Percentiles rank a stretch among this genome's conserved stretches.
Conservation (phyloP, 2,888 invertebrate species). For the Priocnemis perturbator region DNA sequence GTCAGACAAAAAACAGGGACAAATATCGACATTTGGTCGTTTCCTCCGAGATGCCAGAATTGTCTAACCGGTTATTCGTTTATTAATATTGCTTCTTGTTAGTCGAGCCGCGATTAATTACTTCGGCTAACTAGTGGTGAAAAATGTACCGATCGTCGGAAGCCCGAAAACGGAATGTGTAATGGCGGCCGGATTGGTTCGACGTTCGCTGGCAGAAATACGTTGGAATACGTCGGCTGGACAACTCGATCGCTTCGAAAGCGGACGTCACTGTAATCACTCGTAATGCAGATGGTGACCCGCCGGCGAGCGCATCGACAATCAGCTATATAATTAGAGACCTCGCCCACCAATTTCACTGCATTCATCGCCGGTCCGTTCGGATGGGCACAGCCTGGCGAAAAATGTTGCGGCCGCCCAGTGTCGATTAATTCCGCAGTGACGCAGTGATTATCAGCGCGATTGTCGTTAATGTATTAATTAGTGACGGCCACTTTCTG, state of each 20-base stretch:
- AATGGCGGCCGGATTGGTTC: slow-evolving; percentile 55
- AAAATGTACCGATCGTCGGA: slow-evolving; percentile 60
- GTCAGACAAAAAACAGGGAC: too few species aligned
- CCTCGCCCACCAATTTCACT: slow-evolving; percentile 65
- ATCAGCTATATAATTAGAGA: slow-evolving; percentile 66
- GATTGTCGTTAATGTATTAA: too few species aligned
- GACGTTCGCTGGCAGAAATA: slow-evolving; percentile 33
- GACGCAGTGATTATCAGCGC: not conserved
- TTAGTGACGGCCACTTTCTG: too few species aligned
- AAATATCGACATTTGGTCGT: too few species aligned
- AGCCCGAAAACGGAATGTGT: slow-evolving; percentile 64
- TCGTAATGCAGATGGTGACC: slow-evolving; percentile 67
- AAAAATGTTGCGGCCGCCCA: not conserved
- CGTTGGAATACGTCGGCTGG: not conserved
- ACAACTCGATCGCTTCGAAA: slow-evolving; percentile 41
- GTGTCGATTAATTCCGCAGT: not conserved
- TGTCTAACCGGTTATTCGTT: too few species aligned
- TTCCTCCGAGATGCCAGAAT: too few species aligned
- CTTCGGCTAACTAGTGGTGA: slow-evolving; percentile 58
- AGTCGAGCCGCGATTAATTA: slow-evolving; percentile 55
- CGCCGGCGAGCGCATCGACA: slow-evolving; percentile 60
- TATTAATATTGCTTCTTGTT: not conserved
- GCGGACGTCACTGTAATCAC: slow-evolving; percentile 65
- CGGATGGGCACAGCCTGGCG: not conserved
- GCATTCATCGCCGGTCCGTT: slow-evolving; percentile 51